These are phyloP conservation scores for Mirza zaza DNA, from an alignment of 2,113 vertebrate genomes.

Conservation along the genomic window DNA sequence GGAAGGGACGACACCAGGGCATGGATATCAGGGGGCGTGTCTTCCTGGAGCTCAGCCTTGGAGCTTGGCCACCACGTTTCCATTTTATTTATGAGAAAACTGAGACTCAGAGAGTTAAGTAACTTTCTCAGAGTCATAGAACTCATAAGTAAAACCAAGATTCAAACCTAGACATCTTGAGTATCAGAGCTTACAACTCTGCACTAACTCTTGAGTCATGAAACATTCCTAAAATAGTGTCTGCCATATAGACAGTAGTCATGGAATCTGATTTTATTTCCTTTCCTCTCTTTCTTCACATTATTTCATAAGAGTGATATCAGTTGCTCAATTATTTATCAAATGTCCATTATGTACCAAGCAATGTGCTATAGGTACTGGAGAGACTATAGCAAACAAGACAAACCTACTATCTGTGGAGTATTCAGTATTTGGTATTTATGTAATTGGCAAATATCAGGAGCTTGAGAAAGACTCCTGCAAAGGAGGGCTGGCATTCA, in stretches of 20 bases:
- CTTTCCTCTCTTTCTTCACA: neutral
- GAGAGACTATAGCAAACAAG: rapidly evolving
- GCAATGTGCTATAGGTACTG: too few species aligned
- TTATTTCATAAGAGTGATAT: neutral
- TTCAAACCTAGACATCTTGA: neutral
- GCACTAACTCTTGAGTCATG: neutral
- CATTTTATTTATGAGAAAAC: neutral
- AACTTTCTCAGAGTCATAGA: neutral
- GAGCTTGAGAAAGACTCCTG: neutral
- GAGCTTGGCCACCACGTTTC: neutral
- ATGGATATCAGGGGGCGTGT: rapidly evolving
- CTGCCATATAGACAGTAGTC: neutral
- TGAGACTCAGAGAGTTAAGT: neutral
- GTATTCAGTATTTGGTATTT: neutral
- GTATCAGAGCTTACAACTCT: neutral
- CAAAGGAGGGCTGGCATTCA: neutral
- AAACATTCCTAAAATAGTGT: neutral
- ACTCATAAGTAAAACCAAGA: neutral
- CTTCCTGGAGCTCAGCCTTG: neutral
- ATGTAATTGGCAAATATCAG: neutral
- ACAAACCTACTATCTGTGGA: too few species aligned
- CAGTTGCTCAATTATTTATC: neutral
- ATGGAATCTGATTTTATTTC: neutral
- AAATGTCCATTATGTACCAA: neutral
- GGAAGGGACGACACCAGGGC: neutral